phyloP scores from a whole-genome alignment of 2,113 vertebrate species.

The Corythaeola cristata region DNA sequence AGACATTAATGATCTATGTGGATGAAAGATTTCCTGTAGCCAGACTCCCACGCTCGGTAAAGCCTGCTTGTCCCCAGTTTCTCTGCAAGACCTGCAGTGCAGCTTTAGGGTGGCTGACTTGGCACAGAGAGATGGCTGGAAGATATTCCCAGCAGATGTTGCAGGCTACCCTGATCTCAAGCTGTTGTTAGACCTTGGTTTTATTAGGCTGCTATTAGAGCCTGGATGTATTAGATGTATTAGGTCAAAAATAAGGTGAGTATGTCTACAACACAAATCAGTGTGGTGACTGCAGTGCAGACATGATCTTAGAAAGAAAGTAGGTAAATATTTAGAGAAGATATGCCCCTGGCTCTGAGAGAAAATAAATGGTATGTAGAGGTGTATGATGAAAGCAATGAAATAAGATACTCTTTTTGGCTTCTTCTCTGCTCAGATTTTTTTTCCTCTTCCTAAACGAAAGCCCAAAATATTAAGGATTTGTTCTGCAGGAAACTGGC shows the following conservation, averaged over 20 bases:
- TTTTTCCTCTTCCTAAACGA: neutral
- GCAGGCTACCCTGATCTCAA: neutral
- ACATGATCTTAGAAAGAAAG: neutral
- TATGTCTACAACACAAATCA: neutral
- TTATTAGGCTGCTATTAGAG: neutral
- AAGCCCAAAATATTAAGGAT: slow-evolving; percentile 17
- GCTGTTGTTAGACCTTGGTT: neutral
- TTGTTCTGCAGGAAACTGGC: slow-evolving; percentile 29
- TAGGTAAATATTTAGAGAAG: slow-evolving; percentile 16
- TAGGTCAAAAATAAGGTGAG: neutral
- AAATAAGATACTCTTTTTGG: slow-evolving; percentile 21
- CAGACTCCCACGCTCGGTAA: neutral
- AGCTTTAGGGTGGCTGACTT: neutral
- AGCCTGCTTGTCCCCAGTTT: neutral
- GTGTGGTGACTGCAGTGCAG: neutral
- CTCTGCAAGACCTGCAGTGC: neutral
- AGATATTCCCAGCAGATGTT: neutral
- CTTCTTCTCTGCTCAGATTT: neutral
- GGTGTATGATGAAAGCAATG: neutral
- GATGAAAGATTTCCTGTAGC: neutral
- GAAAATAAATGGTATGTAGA: neutral
- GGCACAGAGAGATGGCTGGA: neutral
- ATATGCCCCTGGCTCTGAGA: neutral
- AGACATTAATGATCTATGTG: neutral
- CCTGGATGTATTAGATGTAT: neutral